These are phyloP conservation scores for Pyrrhosoma nymphula DNA, from an alignment of 2,888 invertebrate genomes.

Conservation along the genomic window DNA sequence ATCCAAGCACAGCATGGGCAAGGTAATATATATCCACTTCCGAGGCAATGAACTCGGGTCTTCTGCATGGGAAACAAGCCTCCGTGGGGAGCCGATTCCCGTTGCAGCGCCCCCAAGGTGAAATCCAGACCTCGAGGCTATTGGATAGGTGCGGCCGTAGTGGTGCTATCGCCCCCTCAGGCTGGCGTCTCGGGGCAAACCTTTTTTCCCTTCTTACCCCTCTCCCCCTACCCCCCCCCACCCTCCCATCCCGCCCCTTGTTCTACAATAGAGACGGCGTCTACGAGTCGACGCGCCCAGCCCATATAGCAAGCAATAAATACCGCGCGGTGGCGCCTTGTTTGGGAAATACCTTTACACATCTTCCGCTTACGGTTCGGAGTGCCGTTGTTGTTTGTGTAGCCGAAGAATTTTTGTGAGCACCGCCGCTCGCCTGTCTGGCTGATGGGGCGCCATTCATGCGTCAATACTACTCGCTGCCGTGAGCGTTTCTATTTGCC, in stretches of 20 bases:
- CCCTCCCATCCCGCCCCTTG: background rate
- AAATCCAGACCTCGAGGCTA: background rate
- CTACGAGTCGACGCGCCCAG: slow-evolving; percentile 52
- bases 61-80: too few species aligned
- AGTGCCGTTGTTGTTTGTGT: background rate
- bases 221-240: too few species aligned
- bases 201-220: too few species aligned
- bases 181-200: background rate
- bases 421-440: background rate
- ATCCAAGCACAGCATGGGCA: too few species aligned
- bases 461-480: background rate
- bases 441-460: background rate
- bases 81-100: too few species aligned
- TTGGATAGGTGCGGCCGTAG: background rate
- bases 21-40: too few species aligned
- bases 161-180: background rate
- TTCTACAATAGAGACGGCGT: slow-evolving; percentile 54
- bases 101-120: background rate
- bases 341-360: background rate
- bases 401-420: slow-evolving; percentile 6
- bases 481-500: background rate
- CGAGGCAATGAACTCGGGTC: too few species aligned
- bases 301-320: slow-evolving; percentile 67
- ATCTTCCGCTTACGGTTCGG: background rate
- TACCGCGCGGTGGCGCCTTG: slow-evolving; percentile 57